These are phyloP conservation scores for Xenopus borealis DNA, from an alignment of 2,113 vertebrate genomes.

Conservation along the genomic window DNA sequence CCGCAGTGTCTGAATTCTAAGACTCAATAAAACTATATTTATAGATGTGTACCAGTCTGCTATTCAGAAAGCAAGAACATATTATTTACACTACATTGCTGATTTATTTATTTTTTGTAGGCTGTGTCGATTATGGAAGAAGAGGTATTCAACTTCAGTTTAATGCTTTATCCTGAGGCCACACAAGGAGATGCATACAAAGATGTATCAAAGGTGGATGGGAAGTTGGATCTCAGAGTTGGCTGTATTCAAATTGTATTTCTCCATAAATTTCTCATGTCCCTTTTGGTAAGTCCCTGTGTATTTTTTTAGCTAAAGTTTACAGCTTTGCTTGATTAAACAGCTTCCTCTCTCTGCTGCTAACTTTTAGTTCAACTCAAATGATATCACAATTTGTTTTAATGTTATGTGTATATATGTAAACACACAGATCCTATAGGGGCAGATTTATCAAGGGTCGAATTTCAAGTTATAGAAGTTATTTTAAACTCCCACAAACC, in stretches of 20 bases:
- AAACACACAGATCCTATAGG: too few species aligned
- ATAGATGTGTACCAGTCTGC: too few species aligned
- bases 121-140: constrained; percentile 91
- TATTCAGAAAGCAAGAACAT: too few species aligned
- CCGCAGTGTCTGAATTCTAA: too few species aligned
- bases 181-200: constrained; percentile 81
- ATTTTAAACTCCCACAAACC: too few species aligned
- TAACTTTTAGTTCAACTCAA: too few species aligned
- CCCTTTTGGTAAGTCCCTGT: constrained; percentile 77
- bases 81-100: neutral
- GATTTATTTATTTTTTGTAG: constrained; percentile 60
- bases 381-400: too few species aligned
- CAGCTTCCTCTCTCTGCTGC: too few species aligned
- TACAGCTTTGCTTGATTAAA: neutral
- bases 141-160: constrained; percentile 91
- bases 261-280: constrained; percentile 88
- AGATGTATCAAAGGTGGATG: constrained; percentile 85
- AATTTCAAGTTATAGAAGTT: too few species aligned
- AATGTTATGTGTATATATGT: too few species aligned
- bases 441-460: too few species aligned
- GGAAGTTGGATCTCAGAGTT: constrained; percentile 76
- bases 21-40: too few species aligned
- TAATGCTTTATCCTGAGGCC: constrained; percentile 78
- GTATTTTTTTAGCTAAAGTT: neutral
- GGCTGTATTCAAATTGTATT: constrained; percentile 94